phyloP scores from a whole-genome alignment of 2,113 vertebrate genomes.

The Cinclus mexicanus region DNA sequence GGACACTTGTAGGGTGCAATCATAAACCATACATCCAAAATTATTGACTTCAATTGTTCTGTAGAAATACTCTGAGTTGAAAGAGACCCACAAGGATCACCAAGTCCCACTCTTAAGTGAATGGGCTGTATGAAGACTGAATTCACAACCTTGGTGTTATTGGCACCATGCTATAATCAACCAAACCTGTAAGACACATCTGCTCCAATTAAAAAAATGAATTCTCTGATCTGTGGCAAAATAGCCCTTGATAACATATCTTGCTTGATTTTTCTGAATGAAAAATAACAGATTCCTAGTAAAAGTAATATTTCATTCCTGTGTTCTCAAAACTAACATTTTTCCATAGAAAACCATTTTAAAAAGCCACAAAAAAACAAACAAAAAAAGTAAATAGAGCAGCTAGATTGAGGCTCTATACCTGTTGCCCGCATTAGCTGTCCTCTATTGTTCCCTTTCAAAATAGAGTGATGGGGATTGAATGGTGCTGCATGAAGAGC shows the following conservation, averaged over 20 bases:
- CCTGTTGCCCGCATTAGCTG: background rate
- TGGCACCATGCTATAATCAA: background rate
- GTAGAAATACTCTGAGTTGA: background rate
- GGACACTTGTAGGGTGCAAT: background rate
- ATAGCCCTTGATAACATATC: background rate
- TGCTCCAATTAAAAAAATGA: background rate
- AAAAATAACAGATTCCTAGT: background rate
- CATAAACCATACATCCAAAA: background rate
- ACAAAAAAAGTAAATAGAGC: background rate
- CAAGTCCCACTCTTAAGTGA: background rate
- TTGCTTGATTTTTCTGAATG: background rate
- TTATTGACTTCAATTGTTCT: background rate
- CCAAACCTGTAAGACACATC: background rate
- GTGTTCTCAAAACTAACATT: background rate
- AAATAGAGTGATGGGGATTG: background rate
- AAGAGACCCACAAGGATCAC: background rate
- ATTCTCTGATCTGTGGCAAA: background rate
- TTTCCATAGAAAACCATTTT: background rate
- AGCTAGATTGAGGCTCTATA: background rate
- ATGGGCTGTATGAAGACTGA: rapidly evolving
- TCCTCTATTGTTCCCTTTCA: background rate
- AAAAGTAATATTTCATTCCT: background rate
- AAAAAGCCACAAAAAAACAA: background rate
- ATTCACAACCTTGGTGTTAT: background rate
- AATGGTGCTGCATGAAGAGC: background rate